A percentile compares a stretch with the other conserved stretches of the same genome.
phyloP scores from a whole-genome alignment of 2,113 vertebrate species.

The Motacilla tschutschensis region DNA sequence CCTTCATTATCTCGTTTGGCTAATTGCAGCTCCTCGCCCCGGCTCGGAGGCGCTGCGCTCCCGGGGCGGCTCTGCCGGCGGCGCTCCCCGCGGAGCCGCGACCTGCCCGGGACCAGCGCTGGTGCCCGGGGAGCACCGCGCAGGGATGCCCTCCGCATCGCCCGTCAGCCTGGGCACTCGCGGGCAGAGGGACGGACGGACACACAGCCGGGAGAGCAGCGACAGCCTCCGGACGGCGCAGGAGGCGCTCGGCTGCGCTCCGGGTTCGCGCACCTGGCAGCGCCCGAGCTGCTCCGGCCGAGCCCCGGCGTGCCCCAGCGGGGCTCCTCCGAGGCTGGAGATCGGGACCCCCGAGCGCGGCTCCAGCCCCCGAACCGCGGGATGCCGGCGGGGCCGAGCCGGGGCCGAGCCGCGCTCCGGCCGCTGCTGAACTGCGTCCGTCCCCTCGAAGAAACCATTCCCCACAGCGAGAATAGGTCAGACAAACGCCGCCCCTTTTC shows the following conservation, averaged over 20 bases:
- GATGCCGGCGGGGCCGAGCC: not conserved
- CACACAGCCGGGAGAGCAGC: not conserved
- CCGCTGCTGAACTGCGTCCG: not conserved
- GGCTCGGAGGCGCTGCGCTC: not conserved
- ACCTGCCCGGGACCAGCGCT: no score
- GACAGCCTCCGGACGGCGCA: not conserved
- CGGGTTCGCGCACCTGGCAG: not conserved
- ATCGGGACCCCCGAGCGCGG: not conserved
- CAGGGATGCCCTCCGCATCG: not conserved
- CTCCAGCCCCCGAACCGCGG: no score
- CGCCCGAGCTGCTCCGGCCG: no score
- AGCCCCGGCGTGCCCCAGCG: no score
- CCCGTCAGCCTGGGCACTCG: not conserved
- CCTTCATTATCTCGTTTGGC: constrained; percentile 57
- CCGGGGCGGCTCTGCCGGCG: not conserved
- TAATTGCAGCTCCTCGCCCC: constrained; percentile 28
- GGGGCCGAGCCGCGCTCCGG: not conserved
- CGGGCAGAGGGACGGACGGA: not conserved
- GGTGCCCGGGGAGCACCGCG: fast-evolving
- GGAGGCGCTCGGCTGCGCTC: not conserved
- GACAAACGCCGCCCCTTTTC: constrained; percentile 24
- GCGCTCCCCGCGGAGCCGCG: not conserved
- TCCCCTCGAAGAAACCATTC: constrained; percentile 28
- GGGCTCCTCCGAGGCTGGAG: no score
- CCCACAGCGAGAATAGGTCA: constrained; percentile 18